Evolutionary conservation across 2,888 invertebrate genomes (phyloP).

Genomic region (Quadriops clusia): DNA sequence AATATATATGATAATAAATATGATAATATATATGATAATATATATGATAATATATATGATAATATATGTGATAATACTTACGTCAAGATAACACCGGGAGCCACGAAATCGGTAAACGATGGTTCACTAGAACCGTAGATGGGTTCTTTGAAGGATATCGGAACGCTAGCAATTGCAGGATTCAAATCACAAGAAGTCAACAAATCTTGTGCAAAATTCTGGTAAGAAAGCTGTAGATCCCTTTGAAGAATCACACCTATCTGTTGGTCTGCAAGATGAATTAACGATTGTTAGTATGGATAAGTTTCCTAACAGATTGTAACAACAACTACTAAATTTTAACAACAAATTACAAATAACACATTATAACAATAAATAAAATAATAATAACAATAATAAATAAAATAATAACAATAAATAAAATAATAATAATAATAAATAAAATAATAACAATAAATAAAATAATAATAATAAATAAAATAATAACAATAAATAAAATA

Average conservation of each 20-base stretch:
- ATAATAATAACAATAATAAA: no score
- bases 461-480: conserved; percentile 4
- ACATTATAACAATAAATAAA: no score
- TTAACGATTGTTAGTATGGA: no score
- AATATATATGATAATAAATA: no score
- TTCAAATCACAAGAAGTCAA: conserved; percentile 65
- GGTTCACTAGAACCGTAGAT: conserved; percentile 83
- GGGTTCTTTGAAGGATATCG: conserved; percentile 78
- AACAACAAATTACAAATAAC: no score
- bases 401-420: no score
- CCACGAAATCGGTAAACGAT: conserved; percentile 91
- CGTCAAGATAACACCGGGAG: conserved; percentile 90
- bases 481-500: conserved; percentile 4
- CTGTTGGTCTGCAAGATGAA: conserved; percentile 62
- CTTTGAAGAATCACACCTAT: conserved; percentile 81
- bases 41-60: no score
- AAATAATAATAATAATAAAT: no score
- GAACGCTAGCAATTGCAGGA: conserved; percentile 76
- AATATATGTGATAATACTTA: conserved; percentile 48
- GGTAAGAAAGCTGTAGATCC: conserved; percentile 74
- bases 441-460: no score
- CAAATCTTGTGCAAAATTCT: conserved; percentile 69
- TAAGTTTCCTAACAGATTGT: background rate
- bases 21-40: no score
- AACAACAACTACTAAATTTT: background rate